A percentile compares a stretch with the other conserved stretches of the same genome.
Conservation (phyloP, 92 coral and sea anemone genomes). For the Anthopleura xanthogrammica region DNA sequence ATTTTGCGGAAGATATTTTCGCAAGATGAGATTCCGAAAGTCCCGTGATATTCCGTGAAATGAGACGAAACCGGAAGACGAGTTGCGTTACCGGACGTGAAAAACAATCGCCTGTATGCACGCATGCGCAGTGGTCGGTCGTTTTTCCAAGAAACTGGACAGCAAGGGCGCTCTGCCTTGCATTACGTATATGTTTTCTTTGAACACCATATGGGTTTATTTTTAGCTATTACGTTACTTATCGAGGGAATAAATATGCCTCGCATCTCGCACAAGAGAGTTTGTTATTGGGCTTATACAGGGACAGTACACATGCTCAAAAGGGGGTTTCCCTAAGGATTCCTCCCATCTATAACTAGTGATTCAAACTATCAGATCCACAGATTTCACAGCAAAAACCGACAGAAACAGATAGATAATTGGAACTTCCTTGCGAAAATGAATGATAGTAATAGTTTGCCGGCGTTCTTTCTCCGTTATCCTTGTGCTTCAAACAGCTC, state of each 20-base stretch:
- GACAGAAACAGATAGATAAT: not conserved
- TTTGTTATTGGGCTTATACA: not conserved
- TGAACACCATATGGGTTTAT: not conserved
- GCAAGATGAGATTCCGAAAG: not conserved
- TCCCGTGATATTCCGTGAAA: not conserved
- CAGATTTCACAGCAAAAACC: not conserved
- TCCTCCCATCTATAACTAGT: not conserved
- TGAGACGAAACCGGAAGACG: not conserved
- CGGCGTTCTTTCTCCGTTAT: not conserved
- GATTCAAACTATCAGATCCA: not conserved
- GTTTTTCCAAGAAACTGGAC: constrained; percentile 7
- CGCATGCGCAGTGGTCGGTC: not conserved
- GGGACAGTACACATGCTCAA: not conserved
- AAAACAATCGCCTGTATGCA: not conserved
- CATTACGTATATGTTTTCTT: constrained; percentile 10
- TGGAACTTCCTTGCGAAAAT: not conserved
- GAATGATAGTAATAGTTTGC: not conserved
- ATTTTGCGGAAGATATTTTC: not conserved
- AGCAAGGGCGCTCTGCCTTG: not conserved
- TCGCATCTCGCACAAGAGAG: not conserved
- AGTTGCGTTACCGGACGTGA: not conserved
- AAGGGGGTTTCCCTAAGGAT: constrained; percentile 11
- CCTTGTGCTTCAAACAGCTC: not conserved
- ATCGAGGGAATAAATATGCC: not conserved
- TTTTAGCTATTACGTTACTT: not conserved